These are phyloP conservation scores for Fistularia tabacaria DNA, from an alignment of 2,797 vertebrate species.

Conservation along the genomic window DNA sequence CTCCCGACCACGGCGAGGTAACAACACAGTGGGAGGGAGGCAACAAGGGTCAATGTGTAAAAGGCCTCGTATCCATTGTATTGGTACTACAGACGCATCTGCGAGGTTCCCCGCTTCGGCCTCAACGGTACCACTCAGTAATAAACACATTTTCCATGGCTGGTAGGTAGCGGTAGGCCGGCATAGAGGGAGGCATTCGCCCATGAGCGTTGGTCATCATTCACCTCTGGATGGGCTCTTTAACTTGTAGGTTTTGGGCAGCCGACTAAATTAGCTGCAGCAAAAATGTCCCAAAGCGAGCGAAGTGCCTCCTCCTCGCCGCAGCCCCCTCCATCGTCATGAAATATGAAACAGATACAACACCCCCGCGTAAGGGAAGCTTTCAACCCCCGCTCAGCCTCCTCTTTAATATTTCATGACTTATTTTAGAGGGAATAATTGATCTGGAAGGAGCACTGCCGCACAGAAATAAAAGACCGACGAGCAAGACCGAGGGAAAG, in stretches of 20 bases:
- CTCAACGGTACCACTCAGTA: constrained; percentile 16
- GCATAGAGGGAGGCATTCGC: not conserved
- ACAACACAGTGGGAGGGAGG: no score
- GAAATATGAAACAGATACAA: constrained; percentile 74
- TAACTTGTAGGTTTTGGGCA: constrained; percentile 24
- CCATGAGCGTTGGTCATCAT: constrained; percentile 13
- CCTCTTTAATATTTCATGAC: constrained; percentile 73
- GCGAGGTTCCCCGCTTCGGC: not conserved
- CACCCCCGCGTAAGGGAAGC: constrained; percentile 64
- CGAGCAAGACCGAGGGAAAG: constrained; percentile 13
- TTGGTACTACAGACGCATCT: not conserved
- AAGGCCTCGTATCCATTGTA: not conserved
- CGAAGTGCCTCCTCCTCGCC: constrained; percentile 37
- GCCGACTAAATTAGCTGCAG: constrained; percentile 48
- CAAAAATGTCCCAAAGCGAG: constrained; percentile 51
- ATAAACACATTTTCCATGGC: constrained; percentile 13
- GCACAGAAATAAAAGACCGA: constrained; percentile 32
- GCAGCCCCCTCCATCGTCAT: constrained; percentile 60
- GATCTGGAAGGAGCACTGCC: constrained; percentile 67
- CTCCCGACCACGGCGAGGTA: no score
- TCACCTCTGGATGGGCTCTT: constrained; percentile 29
- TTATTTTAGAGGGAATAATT: constrained; percentile 77
- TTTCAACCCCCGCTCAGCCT: constrained; percentile 67
- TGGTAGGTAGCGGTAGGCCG: constrained; percentile 9
- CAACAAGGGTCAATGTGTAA: not conserved